Percentiles rank a stretch among this genome's conserved stretches.
phyloP scores from a whole-genome alignment of 2,797 vertebrate genomes.

The Enteromius trimaculatus region DNA sequence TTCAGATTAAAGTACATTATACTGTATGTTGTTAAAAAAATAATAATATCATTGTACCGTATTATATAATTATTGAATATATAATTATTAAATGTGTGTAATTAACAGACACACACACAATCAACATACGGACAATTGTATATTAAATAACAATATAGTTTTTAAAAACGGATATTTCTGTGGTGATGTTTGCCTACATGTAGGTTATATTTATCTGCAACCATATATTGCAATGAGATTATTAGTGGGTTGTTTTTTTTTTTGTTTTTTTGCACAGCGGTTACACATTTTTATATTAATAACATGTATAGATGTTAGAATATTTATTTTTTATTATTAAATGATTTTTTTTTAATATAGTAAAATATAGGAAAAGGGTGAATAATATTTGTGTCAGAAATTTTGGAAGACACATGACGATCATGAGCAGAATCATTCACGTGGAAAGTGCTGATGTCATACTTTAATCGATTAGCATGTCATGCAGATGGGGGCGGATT shows the following conservation, averaged over 20 bases:
- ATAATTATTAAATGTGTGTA: no score
- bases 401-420: neutral
- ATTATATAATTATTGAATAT: neutral
- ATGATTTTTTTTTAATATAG: no score
- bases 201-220: neutral
- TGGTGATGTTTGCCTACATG: neutral
- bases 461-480: constrained; percentile 10
- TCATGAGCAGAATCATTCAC: neutral
- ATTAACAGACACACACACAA: no score
- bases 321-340: neutral
- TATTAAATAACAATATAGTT: neutral
- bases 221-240: neutral
- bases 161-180: neutral
- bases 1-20: neutral
- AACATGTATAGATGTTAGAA: neutral
- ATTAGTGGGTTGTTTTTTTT: neutral
- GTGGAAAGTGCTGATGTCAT: constrained; percentile 17
- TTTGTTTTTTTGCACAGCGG: neutral
- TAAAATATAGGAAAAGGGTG: neutral
- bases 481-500: neutral
- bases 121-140: no score
- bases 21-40: no score
- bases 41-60: no score
- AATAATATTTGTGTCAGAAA: neutral
- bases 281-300: neutral